These are phyloP conservation scores for Trichopoda pennipes DNA, from an alignment of 2,888 invertebrate species.

Conservation along the genomic window DNA sequence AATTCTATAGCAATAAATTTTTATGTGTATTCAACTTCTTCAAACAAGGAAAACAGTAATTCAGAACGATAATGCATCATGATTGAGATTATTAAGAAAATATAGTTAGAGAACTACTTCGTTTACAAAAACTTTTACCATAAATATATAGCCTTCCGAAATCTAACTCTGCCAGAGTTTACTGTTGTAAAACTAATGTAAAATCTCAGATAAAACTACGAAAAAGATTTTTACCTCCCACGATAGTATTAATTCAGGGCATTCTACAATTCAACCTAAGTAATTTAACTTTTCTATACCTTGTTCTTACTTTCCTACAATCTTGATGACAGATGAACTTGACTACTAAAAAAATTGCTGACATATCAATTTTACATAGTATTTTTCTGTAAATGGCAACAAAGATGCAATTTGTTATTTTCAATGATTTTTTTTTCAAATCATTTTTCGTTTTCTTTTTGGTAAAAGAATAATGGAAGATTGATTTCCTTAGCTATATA, in stretches of 20 bases:
- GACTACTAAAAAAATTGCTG: slow-evolving; percentile 34
- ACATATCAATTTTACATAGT: slow-evolving; percentile 55
- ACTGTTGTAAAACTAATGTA: too few species aligned
- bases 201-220: too few species aligned
- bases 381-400: slow-evolving; percentile 3
- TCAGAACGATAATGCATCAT: too few species aligned
- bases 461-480: slow-evolving; percentile 44
- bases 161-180: too few species aligned
- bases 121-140: too few species aligned
- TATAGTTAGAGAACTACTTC: too few species aligned
- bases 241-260: background rate
- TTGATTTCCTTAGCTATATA: slow-evolving; percentile 38
- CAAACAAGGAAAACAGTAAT: too few species aligned
- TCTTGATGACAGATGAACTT: slow-evolving; percentile 42
- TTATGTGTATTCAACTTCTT: too few species aligned
- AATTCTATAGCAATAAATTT: too few species aligned
- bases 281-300: background rate
- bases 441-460: background rate
- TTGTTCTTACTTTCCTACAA: background rate
- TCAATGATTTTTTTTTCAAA: background rate
- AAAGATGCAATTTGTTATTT: slow-evolving; percentile 16
- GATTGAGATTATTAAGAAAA: too few species aligned
- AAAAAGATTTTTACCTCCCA: background rate
- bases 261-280: slow-evolving; percentile 3
- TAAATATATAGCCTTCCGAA: too few species aligned